Conservation (phyloP, 2,113 vertebrate species). For the Chaetodon auriga region DNA sequence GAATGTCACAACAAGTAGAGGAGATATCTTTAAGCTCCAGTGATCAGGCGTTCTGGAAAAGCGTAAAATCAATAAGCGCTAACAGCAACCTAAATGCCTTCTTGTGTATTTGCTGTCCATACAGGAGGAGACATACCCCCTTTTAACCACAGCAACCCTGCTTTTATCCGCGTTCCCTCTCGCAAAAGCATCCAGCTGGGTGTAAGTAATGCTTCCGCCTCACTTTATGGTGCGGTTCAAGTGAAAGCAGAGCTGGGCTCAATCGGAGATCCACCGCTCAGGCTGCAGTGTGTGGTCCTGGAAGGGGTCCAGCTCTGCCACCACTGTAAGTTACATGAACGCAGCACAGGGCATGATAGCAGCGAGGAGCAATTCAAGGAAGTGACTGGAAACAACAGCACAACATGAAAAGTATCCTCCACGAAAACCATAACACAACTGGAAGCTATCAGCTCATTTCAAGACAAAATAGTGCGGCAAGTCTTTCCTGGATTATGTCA, state of each 20-base stretch:
- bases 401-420: neutral
- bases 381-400: neutral
- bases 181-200: constrained; percentile 50
- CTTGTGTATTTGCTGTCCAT: constrained; percentile 6
- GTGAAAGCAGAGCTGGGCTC: constrained; percentile 19
- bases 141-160: neutral
- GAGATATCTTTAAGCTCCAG: constrained; percentile 3
- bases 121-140: neutral
- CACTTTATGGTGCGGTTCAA: constrained; percentile 33
- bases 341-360: neutral
- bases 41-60: neutral
- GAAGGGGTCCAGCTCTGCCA: neutral
- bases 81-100: constrained; percentile 2
- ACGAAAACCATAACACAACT: neutral
- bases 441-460: neutral
- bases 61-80: neutral
- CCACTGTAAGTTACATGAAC: neutral
- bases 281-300: constrained; percentile 31
- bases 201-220: constrained; percentile 45
- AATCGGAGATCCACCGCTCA: neutral
- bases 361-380: neutral
- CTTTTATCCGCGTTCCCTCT: constrained; percentile 12
- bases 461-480: neutral
- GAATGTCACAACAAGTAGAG: neutral
- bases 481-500: neutral